These are phyloP conservation scores for Mola mola DNA, from an alignment of 2,113 vertebrate genomes.

Conservation along the genomic window DNA sequence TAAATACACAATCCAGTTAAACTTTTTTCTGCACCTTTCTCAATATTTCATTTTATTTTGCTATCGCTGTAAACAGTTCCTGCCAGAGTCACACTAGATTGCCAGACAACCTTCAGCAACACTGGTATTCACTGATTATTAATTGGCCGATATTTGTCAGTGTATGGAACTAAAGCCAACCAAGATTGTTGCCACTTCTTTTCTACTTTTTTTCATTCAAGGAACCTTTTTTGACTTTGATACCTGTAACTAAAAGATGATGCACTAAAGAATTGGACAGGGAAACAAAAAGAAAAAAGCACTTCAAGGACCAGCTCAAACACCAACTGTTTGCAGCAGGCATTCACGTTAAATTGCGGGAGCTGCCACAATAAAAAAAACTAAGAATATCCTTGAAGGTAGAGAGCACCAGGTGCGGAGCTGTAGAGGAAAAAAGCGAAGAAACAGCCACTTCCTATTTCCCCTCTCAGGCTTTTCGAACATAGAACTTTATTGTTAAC, in stretches of 20 bases:
- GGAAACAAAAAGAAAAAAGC: slow-evolving; percentile 20
- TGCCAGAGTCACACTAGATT: not conserved
- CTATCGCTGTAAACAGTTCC: not conserved
- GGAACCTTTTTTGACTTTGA: slow-evolving; percentile 9
- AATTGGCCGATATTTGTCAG: slow-evolving; percentile 1
- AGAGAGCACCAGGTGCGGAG: slow-evolving; percentile 44
- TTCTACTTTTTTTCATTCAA: not conserved
- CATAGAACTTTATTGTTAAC: not conserved
- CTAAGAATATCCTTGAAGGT: slow-evolving; percentile 45
- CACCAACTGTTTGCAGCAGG: slow-evolving; percentile 46
- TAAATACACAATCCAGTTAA: no score
- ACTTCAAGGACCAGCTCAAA: slow-evolving; percentile 56
- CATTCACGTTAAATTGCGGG: slow-evolving; percentile 16
- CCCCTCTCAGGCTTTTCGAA: not conserved
- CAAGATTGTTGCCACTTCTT: slow-evolving; percentile 1
- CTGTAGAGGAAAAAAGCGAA: slow-evolving; percentile 8
- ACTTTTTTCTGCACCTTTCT: not conserved
- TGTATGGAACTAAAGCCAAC: slow-evolving; percentile 6
- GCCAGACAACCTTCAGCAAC: no score
- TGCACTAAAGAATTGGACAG: not conserved
- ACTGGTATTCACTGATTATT: no score
- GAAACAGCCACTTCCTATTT: slow-evolving; percentile 8
- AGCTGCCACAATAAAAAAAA: slow-evolving; percentile 39
- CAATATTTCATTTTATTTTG: not conserved
- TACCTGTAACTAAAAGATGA: not conserved